Evolutionary conservation across 2,797 vertebrate genomes (phyloP), one percentile per base, ranked within the genome.

Genomic region (Macropodus opercularis): DNA sequence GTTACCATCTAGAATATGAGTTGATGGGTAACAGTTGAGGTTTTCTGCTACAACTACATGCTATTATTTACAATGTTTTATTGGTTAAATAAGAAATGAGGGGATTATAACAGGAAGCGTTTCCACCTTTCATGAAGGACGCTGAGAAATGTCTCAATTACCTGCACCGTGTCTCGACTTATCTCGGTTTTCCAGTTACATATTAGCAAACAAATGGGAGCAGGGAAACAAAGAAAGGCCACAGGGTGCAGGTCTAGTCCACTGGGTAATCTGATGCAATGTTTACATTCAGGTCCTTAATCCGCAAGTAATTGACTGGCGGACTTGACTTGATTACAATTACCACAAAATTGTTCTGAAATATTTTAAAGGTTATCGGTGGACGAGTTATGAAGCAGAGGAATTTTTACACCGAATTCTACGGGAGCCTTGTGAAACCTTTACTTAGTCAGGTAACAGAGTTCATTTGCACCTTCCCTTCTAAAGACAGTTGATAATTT

Each of bases 151-250:
- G 65, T 70, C 57, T 72, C 53, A 78, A 83, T 81, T 34, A 83
- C 77, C 80, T 64, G 43, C 68, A 69, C 81, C 79, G 39, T 83
- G 82, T 65, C 69, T 50, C 62, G 58, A 68, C 79, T 83, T 87
- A 87, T 87, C 84, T 84, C 62, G 63, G 57, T 76, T 80, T 83
- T 82, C 66, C 73, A 81, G 84, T 89, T 85, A 87, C 71, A 81
- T 63, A 89, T 89, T 89, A 85, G 77, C 76, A 70, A 43, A 57
- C 27, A 62, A 76, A 72, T 47, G 46, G 26, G 46, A 63, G 22
- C 42, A 80, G 54, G 46, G 53, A 66, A 65, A 53, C 52, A 69
- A 72, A 74, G 44, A 72, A 21, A 50, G 18, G 54, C 58, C 72
- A 60, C 34, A 39, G 56, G 69, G 50, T 43, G n/a, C 57, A 62